Evolutionary conservation across 2,797 vertebrate genomes (phyloP), one percentile per base, ranked within the genome.

Genomic region (Hafferia zeledoni): DNA sequence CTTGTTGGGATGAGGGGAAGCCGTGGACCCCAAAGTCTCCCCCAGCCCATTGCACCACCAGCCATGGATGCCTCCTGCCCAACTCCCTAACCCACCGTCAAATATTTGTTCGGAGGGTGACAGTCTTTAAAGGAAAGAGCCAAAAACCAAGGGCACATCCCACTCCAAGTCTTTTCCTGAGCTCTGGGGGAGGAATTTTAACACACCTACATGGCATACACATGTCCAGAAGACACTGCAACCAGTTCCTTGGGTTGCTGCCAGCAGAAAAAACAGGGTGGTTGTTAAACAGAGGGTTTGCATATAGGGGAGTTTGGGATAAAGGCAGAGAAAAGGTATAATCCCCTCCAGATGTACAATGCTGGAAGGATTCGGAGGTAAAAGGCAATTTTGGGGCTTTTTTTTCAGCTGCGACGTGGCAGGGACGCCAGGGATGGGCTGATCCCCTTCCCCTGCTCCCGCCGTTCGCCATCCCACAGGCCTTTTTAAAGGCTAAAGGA

Each of bases 401-500:
- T 39, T n/a, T 41, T 46, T 53, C 20, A 47, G 83, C 67, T 28
- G 41, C 3, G 9, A 59, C 13, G 20, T 28, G 63, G 50, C 13
- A 3, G 12, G 30, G 74, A 53, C 3, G 22, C 57, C 24, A 19
- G 56, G 64, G 13, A n/a, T 7, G 25, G 49, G 41, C 78, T 23
- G 46, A 76, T 63, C 47, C 61, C 60, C 33, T n/a, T 68, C 19
- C 70, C 49, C 74, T 44, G 71, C 31, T 90, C 65, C 64, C 0
- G 5, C 60, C 1, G 11, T 74, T 52, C 39, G 30, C 53, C 8
- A 11, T 70, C 93, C 87, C 91, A 44, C 6, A 5, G 68, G 80
- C 87, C 60, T 91, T 79, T 52, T 79, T 65, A 84, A 84, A 91
- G 79, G 86, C 88, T 65, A 15, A 69, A 95, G 92, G 94, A 90